These are phyloP conservation scores for Heliconius ethilla DNA, from an alignment of 2,888 invertebrate species.

Conservation along the genomic window DNA sequence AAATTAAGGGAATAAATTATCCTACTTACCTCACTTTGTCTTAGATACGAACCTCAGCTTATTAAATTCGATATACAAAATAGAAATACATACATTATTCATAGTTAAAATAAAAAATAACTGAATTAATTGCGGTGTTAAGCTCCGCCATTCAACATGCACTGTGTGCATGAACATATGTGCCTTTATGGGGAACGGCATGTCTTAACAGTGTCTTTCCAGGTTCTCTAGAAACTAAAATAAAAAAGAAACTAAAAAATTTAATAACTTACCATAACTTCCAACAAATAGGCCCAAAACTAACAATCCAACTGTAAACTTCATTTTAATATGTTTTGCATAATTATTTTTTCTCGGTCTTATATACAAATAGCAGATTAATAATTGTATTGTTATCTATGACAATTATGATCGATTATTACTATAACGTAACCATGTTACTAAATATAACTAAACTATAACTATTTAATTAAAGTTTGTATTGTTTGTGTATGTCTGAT, in stretches of 20 bases:
- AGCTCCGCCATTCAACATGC: too few species aligned
- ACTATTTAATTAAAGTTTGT: not conserved
- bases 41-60: too few species aligned
- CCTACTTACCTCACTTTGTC: too few species aligned
- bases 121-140: too few species aligned
- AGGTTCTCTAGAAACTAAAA: not conserved
- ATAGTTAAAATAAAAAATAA: too few species aligned
- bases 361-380: conserved; percentile 1
- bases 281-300: not conserved
- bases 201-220: not conserved
- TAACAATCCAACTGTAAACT: not conserved
- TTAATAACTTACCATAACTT: conserved; percentile 4
- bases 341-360: not conserved
- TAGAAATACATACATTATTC: too few species aligned
- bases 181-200: too few species aligned
- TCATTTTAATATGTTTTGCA: not conserved
- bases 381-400: not conserved
- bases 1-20: too few species aligned
- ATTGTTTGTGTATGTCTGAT: not conserved
- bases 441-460: not conserved
- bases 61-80: too few species aligned
- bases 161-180: too few species aligned
- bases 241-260: not conserved
- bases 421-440: not conserved
- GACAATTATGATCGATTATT: conserved; percentile 1